Conservation (phyloP, 2,888 invertebrate species). For the Amblyjoppa fuscipennis region DNA sequence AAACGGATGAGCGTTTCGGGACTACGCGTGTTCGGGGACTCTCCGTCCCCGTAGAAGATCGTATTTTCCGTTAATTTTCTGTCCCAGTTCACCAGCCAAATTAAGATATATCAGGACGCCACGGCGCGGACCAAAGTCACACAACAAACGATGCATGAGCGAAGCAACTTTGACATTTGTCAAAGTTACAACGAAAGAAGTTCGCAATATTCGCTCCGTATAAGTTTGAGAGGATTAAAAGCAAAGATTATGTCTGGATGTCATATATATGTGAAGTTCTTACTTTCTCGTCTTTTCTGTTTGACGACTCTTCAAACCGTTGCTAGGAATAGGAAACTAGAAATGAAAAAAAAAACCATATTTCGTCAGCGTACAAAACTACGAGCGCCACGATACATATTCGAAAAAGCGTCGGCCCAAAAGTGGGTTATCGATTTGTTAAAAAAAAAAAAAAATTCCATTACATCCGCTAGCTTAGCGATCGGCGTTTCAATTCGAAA, state of each 20-base stretch:
- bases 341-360: not conserved
- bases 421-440: not conserved
- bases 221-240: no score
- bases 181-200: not conserved
- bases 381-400: not conserved
- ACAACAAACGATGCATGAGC: not conserved
- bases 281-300: not conserved
- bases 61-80: conserved; percentile 36
- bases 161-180: not conserved
- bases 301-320: no score
- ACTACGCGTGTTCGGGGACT: conserved; percentile 24
- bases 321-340: no score
- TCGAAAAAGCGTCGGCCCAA: not conserved
- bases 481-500: no score
- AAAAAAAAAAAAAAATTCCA: no score
- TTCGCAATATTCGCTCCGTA: no score
- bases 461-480: no score
- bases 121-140: not conserved
- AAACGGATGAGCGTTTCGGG: conserved; percentile 58
- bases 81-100: conserved; percentile 25
- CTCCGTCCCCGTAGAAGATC: conserved; percentile 6
- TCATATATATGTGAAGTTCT: not conserved
- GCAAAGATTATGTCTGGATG: not conserved
- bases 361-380: not conserved
- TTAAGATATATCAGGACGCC: conserved; percentile 49